Percentiles rank a stretch among this genome's conserved stretches.
Evolutionary conservation across 37 sponge, comb jelly and placozoan genomes (phyloP).

Genomic region (Oopsacas minuta): DNA sequence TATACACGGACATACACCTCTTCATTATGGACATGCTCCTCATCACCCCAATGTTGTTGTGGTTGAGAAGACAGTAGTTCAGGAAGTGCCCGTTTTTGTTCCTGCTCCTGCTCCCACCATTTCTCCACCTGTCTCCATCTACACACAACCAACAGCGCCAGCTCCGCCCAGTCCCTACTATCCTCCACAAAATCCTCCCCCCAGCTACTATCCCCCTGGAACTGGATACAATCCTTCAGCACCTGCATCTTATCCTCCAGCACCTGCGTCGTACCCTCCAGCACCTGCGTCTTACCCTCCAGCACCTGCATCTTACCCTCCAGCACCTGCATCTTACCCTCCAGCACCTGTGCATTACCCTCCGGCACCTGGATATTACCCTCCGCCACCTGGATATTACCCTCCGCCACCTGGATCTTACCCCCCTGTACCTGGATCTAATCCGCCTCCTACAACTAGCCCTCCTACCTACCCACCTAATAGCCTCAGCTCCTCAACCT

Average conservation of each 20-base stretch:
- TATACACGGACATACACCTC: slow-evolving; percentile 24
- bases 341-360: neutral
- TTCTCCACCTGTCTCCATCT: slow-evolving; percentile 5
- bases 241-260: neutral
- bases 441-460: neutral
- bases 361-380: neutral
- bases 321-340: neutral
- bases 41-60: slow-evolving; percentile 22
- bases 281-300: slow-evolving; percentile 18
- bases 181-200: slow-evolving; percentile 17
- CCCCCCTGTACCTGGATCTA: neutral
- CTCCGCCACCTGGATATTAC: neutral
- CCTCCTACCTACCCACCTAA: neutral
- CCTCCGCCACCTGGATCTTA: neutral
- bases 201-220: neutral
- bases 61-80: neutral
- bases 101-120: slow-evolving; percentile 6
- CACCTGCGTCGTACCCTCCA: neutral
- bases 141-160: neutral
- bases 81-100: neutral
- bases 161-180: slow-evolving; percentile 19
- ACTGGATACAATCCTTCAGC: neutral
- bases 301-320: neutral
- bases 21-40: slow-evolving; percentile 24
- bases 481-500: too few species aligned